Evolutionary conservation across 2,113 vertebrate genomes (phyloP).

Genomic region (Phyllostomus discolor): DNA sequence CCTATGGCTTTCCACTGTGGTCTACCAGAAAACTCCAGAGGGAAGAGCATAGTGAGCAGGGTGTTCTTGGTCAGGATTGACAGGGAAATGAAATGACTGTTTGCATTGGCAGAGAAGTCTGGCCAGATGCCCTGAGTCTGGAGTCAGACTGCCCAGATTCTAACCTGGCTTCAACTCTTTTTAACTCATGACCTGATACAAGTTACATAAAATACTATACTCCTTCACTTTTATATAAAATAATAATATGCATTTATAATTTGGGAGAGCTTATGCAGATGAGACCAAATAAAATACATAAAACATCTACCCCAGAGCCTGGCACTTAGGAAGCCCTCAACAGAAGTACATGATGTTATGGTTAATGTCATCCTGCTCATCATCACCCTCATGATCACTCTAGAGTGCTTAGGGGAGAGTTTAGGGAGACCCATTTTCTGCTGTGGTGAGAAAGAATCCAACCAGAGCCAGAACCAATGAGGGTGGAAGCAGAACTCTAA

Average conservation of each 20-base stretch:
- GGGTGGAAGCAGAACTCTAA: neutral
- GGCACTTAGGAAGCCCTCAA: neutral
- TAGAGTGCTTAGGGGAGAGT: neutral
- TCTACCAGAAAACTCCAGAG: neutral
- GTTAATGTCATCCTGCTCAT: neutral
- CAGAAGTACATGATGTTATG: neutral
- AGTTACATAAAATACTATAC: neutral
- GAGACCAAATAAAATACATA: neutral
- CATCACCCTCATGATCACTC: neutral
- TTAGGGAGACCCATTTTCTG: neutral
- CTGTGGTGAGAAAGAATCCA: neutral
- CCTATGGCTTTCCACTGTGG: neutral
- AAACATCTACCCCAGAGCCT: neutral
- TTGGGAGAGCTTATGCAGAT: neutral
- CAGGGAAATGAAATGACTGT: neutral
- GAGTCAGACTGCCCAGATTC: neutral
- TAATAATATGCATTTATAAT: neutral
- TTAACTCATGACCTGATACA: neutral
- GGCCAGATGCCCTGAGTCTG: neutral
- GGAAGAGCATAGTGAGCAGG: neutral
- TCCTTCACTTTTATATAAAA: neutral
- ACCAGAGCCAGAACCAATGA: neutral
- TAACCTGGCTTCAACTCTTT: neutral
- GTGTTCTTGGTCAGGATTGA: neutral
- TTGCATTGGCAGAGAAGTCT: neutral